A percentile compares a stretch with the other conserved stretches of the same genome.
phyloP scores from a whole-genome alignment of 2,113 vertebrate genomes.

The Pelecanoides urinatrix region DNA sequence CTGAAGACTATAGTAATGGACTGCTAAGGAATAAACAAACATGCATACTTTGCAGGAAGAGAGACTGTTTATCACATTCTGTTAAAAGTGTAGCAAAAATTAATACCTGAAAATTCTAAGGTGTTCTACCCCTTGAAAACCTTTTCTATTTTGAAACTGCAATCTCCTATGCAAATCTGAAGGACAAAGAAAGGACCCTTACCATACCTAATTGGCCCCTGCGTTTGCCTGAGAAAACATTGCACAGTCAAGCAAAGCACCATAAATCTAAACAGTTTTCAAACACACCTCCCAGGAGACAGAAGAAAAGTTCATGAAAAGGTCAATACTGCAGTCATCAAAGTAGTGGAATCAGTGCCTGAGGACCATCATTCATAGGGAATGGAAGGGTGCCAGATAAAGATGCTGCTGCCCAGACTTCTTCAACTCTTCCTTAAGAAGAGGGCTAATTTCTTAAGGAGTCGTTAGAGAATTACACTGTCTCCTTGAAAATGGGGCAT shows the following conservation, averaged over 20 bases:
- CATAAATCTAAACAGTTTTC: conserved; percentile 7
- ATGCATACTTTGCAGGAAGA: neutral
- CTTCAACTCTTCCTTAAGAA: neutral
- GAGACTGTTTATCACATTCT: neutral
- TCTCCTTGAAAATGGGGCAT: conserved; percentile 5
- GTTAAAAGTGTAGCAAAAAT: neutral
- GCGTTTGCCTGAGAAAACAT: neutral
- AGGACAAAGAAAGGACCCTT: neutral
- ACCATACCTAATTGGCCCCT: neutral
- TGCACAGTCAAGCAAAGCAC: neutral
- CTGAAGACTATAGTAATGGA: neutral
- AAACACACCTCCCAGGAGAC: neutral
- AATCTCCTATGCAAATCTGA: neutral
- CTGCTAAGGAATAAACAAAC: neutral
- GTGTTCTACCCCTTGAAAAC: neutral
- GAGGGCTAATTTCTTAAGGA: conserved; percentile 20
- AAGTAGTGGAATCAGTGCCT: neutral
- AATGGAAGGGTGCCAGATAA: neutral
- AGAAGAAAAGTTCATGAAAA: neutral
- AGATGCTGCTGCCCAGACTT: neutral
- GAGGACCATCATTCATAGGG: neutral
- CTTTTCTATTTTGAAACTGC: neutral
- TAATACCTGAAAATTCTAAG: neutral
- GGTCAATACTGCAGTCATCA: neutral
- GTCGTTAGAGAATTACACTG: neutral